Base-by-base conservation (phyloP, 2,113 vertebrate species). In the Spilogale gracilis region DNA sequence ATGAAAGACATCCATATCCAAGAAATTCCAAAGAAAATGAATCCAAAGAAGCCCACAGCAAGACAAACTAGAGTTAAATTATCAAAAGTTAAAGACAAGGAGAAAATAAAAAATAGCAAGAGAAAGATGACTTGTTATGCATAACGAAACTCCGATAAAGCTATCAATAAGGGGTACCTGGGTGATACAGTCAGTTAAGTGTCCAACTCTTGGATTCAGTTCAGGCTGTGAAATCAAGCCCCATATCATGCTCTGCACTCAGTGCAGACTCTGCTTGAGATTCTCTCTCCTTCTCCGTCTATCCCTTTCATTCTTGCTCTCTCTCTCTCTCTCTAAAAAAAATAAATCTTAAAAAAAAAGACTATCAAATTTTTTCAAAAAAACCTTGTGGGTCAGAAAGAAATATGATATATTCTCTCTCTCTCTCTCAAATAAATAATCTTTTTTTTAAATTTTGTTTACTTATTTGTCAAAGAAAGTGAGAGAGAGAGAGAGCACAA, bases 1-100 rank as follows among this genome's bases (percentile, higher is more conserved):
- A 78, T 8, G 58, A 78, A 63, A 91, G 90, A 71, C 38, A 82
- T 92, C 27, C 50, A 71, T 38, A 92, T 82, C 38, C 27, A 58
- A 18, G 50, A 92, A 92, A 5, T 58, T 92, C 78, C 38, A 69
- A 43, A 48, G 43, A 92, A 92, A 25, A 78, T 71, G 87, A 58
- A 81, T 38, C 50, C n/a, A 58, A 91, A 91, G 50, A 81, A 25
- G 81, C 7, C 30, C 25, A 81, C n/a, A 80, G 23, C 48, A 91
- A 91, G 25, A 81, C 18, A 91, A 25, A 58, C 11, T 81, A 60
- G 32, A 71, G 60, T 71, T 32, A 69, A 69, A 32, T 38, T 71
- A 13, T 82, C 61, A 82, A 67, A 92, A n/a, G 50, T 48, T 48
- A 79, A 63, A 82, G 63, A 82, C 25, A 69, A 45, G 21, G 58